Conservation (phyloP, 2,113 vertebrate species). For the Pholis gunnellus region DNA sequence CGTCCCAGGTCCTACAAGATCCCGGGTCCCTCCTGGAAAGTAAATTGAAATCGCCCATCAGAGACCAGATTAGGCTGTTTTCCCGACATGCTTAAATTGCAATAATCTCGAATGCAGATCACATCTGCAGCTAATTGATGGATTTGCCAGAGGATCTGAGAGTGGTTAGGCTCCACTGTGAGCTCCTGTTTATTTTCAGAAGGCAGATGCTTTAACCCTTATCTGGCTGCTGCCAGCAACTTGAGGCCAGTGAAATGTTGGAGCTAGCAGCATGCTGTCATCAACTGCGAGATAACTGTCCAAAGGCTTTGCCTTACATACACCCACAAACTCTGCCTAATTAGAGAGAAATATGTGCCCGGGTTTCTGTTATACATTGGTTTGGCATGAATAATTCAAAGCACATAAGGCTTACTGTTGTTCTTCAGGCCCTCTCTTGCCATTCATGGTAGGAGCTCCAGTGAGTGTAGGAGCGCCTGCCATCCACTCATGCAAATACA, state of each 20-base stretch:
- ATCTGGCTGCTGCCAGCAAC: conserved; percentile 23
- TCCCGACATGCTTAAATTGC: conserved; percentile 80
- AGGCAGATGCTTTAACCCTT: conserved; percentile 76
- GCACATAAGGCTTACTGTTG: conserved; percentile 57
- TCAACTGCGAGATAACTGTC: conserved; percentile 65
- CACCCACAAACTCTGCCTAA: conserved; percentile 69
- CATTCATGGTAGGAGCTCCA: conserved; percentile 43
- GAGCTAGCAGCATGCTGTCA: conserved; percentile 40
- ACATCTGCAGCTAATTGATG: conserved; percentile 86
- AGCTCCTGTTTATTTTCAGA: conserved; percentile 79
- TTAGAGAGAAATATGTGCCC: conserved; percentile 70
- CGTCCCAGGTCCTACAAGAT: conserved; percentile 49
- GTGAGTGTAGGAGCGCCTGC: conserved; percentile 27
- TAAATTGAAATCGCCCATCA: conserved; percentile 77
- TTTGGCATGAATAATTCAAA: conserved; percentile 81
- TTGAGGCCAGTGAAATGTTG: conserved; percentile 3
- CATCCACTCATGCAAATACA: conserved; percentile 50
- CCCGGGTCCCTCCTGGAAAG: conserved; percentile 63
- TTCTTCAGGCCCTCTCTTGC: conserved; percentile 56
- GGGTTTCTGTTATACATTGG: conserved; percentile 60
- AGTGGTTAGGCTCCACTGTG: conserved; percentile 70
- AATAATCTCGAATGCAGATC: conserved; percentile 84
- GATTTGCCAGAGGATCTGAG: conserved; percentile 84
- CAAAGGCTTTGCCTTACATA: conserved; percentile 65
- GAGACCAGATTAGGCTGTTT: conserved; percentile 81